Percentiles rank a stretch among this genome's conserved stretches.
Evolutionary conservation across 2,797 vertebrate species (phyloP).

Genomic region (Poecilia gillii): DNA sequence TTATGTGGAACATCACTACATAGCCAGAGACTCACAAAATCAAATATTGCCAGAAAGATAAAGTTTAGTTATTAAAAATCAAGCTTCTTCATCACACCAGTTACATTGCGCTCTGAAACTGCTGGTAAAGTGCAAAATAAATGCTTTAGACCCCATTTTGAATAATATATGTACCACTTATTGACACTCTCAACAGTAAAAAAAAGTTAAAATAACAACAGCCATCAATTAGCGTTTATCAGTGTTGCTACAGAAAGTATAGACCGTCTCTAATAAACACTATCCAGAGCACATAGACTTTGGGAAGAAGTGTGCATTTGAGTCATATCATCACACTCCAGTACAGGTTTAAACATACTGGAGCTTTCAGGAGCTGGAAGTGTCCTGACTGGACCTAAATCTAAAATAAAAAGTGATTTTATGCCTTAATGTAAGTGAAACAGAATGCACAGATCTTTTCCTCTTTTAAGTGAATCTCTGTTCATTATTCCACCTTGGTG

Average conservation of each 20-base stretch:
- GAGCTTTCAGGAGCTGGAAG: not conserved
- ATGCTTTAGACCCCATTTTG: not conserved
- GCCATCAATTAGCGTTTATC: not conserved
- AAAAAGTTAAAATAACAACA: slow-evolving; percentile 3
- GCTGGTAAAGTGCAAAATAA: not conserved
- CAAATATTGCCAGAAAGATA: not conserved
- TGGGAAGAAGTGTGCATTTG: not conserved
- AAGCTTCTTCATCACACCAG: not conserved
- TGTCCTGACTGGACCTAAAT: not conserved
- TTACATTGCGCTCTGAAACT: not conserved
- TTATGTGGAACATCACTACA: not conserved
- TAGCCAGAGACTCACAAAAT: not conserved
- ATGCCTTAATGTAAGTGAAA: not conserved
- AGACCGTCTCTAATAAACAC: not conserved
- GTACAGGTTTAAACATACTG: not conserved
- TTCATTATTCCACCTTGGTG: not conserved
- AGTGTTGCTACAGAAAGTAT: not conserved
- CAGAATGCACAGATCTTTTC: not conserved
- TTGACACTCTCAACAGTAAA: not conserved
- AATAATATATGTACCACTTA: not conserved
- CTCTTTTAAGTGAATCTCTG: not conserved
- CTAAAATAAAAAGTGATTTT: not conserved
- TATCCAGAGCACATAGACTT: not conserved
- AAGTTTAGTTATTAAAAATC: not conserved
- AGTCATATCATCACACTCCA: not conserved